Evolutionary conservation across 2,113 vertebrate species (phyloP).

Genomic region (Eleginops maclovinus): DNA sequence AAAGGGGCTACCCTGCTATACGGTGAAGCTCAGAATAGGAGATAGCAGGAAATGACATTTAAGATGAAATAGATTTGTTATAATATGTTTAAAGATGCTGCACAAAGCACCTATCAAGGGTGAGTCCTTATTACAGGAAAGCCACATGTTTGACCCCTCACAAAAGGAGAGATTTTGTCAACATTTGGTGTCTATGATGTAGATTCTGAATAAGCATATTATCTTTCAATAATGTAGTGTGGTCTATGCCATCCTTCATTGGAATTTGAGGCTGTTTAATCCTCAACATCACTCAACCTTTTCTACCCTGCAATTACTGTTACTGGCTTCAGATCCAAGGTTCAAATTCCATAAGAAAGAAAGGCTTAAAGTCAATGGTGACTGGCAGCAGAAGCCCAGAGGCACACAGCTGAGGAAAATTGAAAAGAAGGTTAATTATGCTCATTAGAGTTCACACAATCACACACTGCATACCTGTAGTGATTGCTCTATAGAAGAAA

Average conservation of each 20-base stretch:
- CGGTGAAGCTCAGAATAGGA: background rate
- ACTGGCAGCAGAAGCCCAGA: slow-evolving; percentile 52
- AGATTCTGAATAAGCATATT: background rate
- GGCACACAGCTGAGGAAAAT: slow-evolving; percentile 52
- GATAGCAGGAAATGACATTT: background rate
- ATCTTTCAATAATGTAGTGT: slow-evolving; percentile 30
- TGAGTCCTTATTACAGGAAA: background rate
- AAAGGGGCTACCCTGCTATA: background rate
- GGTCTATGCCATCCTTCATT: slow-evolving; percentile 29
- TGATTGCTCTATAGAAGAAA: slow-evolving; percentile 49
- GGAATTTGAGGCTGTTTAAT: slow-evolving; percentile 44
- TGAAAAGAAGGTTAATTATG: slow-evolving; percentile 68
- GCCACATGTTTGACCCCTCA: background rate
- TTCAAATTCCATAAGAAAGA: slow-evolving; percentile 51
- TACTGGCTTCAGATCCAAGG: slow-evolving; percentile 53
- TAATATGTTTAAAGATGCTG: background rate
- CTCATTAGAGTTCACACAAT: slow-evolving; percentile 62
- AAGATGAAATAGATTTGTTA: background rate
- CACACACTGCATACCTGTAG: slow-evolving; percentile 51
- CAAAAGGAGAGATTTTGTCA: background rate
- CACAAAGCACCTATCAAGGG: background rate
- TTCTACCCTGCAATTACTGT: slow-evolving; percentile 63
- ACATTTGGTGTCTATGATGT: background rate
- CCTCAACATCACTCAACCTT: slow-evolving; percentile 26
- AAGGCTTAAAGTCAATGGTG: slow-evolving; percentile 49